Evolutionary conservation across 1,140 invertebrate genomes (phyloP), one percentile per base, ranked within the genome.

Genomic region (Schlechtendalia chinensis): DNA sequence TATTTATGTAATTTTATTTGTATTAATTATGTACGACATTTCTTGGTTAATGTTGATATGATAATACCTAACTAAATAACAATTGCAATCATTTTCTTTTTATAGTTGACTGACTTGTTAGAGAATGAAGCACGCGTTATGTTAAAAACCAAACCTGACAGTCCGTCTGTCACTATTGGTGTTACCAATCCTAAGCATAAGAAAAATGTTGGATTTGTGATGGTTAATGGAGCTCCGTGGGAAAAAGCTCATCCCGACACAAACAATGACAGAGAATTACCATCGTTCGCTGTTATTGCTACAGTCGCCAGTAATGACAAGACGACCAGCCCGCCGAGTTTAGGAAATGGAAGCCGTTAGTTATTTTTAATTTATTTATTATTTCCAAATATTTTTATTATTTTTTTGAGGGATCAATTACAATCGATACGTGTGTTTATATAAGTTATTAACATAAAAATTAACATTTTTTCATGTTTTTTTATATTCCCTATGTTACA

Each of bases 251-350:
- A 92, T 32, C 95, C 95, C 1, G 95, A 97, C 85, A 96, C 95
- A 16, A 91, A 91, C 59, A 96, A 93, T 84, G 93, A 93, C 50
- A 92, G 94, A 83, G 95, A 97, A 85, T 97, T 97, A 86, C 96
- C 96, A 24, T 91, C 93, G 39, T 94, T 96, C 85, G 92, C 93
- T 59, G 87, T 87, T 74, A 87, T 89, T 61, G 88, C 88, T 29
- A 85, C 86, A 5, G 84, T 88, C 80, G 86, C 89, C 80, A 83
- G 88, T 71, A 86, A 87, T 82, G 84, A 29, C 14, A 81, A 81
- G 14, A 19, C 75, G 3, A 39, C 8, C 27, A 61, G 39, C 8
- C 29, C 39, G n/a, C 75, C 75, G 27, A 79, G 58, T 47, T 79
- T 58, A 58, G 75, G 75, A 79, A 79, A 39, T 47, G 75, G 75